Percentiles rank a stretch among this genome's conserved stretches.
phyloP scores from a whole-genome alignment of 1,140 invertebrate species.

The Intoshia linei region DNA sequence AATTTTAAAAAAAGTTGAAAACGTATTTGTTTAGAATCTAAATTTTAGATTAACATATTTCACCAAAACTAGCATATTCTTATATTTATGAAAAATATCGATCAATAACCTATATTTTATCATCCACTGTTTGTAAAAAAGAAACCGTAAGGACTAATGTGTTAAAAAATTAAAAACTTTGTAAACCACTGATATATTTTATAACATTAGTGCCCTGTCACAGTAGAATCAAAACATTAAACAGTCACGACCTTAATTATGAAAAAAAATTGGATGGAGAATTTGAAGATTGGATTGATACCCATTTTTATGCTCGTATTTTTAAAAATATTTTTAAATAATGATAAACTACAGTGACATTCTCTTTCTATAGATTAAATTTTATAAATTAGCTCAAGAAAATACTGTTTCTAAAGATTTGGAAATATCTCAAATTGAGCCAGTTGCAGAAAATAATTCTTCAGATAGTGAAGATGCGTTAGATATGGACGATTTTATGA shows the following conservation, averaged over 20 bases:
- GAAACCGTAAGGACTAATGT: no score
- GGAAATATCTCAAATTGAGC: not conserved
- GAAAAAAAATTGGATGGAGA: conserved; percentile 41
- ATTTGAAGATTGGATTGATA: conserved; percentile 80
- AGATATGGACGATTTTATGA: conserved; percentile 91
- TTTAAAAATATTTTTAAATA: not conserved
- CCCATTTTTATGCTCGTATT: conserved; percentile 43
- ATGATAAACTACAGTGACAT: not conserved
- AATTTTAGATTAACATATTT: no score
- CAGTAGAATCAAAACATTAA: conserved; percentile 54
- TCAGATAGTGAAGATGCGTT: conserved; percentile 65
- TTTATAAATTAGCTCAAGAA: conserved; percentile 2
- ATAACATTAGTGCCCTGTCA: conserved; percentile 37
- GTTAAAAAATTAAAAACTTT: no score
- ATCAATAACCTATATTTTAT: no score
- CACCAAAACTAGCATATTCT: no score
- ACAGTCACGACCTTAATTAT: conserved; percentile 19
- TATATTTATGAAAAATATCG: no score
- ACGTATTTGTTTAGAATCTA: no score
- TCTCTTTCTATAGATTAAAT: not conserved
- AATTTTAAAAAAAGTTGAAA: no score
- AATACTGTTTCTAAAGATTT: conserved; percentile 7
- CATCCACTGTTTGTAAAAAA: no score
- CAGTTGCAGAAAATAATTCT: conserved; percentile 32
- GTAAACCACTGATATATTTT: no score